These are phyloP conservation scores for Pitta sordida DNA, from an alignment of 2,113 vertebrate genomes.

Conservation along the genomic window DNA sequence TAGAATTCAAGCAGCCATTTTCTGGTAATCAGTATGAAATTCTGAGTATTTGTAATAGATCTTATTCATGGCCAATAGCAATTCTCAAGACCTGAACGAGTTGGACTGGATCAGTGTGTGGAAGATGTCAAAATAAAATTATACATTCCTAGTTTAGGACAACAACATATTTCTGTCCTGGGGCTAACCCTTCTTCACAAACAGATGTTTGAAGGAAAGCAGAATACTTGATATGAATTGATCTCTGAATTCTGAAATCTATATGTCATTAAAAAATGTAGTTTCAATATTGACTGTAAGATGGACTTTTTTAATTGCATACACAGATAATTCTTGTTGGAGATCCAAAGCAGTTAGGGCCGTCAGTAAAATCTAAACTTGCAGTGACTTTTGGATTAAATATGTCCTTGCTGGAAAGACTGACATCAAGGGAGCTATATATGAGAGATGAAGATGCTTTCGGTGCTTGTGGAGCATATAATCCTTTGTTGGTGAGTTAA, in stretches of 20 bases:
- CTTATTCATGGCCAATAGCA: neutral
- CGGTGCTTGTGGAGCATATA: slow-evolving; percentile 79
- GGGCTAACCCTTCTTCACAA: neutral
- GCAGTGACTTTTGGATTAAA: slow-evolving; percentile 84
- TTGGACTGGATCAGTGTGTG: neutral
- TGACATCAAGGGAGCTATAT: slow-evolving; percentile 82
- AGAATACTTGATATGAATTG: neutral
- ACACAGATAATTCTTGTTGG: slow-evolving; percentile 87
- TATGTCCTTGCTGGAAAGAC: slow-evolving; percentile 86
- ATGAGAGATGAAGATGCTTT: slow-evolving; percentile 76
- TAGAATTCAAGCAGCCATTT: neutral
- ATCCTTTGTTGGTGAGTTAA: slow-evolving; percentile 86
- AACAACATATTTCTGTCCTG: neutral
- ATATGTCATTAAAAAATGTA: neutral
- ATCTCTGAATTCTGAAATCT: neutral
- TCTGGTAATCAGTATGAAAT: neutral
- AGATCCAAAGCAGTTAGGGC: slow-evolving; percentile 92
- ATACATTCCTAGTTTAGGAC: neutral
- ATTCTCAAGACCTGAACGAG: neutral
- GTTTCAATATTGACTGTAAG: neutral
- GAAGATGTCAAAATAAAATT: neutral
- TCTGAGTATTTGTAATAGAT: neutral
- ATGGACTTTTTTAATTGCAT: neutral
- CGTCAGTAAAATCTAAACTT: slow-evolving; percentile 85
- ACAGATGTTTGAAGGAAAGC: neutral